phyloP scores from a whole-genome alignment of 2,888 invertebrate species.

The Balanococcus diminutus region DNA sequence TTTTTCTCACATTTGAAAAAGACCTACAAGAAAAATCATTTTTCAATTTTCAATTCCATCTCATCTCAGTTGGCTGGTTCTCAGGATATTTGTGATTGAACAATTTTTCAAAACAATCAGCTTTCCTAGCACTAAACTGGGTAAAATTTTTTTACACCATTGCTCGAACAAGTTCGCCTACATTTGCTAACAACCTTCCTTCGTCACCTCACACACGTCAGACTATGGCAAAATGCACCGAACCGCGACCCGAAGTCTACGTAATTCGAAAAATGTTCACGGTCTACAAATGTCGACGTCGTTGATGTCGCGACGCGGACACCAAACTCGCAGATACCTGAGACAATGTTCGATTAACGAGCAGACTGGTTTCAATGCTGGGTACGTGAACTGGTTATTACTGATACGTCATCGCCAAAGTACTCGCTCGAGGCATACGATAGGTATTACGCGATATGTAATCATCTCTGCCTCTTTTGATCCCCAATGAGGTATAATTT shows the following conservation, averaged over 20 bases:
- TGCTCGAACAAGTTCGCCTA: too few relatives aligned
- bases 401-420: neutral
- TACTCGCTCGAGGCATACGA: neutral
- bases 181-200: neutral
- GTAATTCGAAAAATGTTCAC: slow-evolving; percentile 9
- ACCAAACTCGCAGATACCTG: neutral
- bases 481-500: neutral
- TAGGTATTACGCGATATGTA: neutral
- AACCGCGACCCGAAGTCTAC: neutral
- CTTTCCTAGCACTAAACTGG: too few relatives aligned
- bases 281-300: slow-evolving; percentile 5
- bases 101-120: too few relatives aligned
- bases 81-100: too few relatives aligned
- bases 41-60: too few relatives aligned
- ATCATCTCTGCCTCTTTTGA: neutral
- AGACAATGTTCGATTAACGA: slow-evolving; percentile 23
- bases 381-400: slow-evolving; percentile 18
- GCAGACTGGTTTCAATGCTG: slow-evolving; percentile 8
- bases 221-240: neutral
- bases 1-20: too few relatives aligned
- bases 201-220: neutral
- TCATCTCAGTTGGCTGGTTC: too few relatives aligned
- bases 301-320: neutral
- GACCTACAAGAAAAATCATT: too few relatives aligned
- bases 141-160: too few relatives aligned